A percentile compares a stretch with the other conserved stretches of the same genome.
These are phyloP conservation scores for Ferrisia virgata DNA, from an alignment of 2,888 invertebrate species.

Conservation along the genomic window DNA sequence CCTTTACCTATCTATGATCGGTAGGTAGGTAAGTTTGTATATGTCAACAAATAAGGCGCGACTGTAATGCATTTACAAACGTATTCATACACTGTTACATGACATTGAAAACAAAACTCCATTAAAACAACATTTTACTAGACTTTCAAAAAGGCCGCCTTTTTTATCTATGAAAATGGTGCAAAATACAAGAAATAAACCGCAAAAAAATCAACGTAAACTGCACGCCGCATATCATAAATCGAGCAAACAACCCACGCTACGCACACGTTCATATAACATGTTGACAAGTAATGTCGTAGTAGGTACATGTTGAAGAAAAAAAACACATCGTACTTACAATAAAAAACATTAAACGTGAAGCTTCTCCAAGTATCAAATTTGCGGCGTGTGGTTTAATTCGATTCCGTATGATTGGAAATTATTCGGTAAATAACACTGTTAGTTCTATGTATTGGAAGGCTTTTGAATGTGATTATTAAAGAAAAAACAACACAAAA, in stretches of 20 bases:
- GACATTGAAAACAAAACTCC: background rate
- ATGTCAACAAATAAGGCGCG: background rate
- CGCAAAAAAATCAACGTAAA: background rate
- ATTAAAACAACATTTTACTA: background rate
- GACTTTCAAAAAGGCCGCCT: background rate
- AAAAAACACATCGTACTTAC: background rate
- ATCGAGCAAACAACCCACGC: background rate
- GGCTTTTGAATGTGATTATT: background rate
- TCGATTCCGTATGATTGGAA: conserved; percentile 11
- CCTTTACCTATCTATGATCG: background rate
- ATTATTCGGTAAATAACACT: conserved; percentile 1
- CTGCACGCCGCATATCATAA: conserved; percentile 17
- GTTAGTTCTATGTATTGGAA: background rate
- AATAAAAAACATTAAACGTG: background rate
- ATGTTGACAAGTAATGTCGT: background rate
- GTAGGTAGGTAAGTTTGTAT: too few relatives aligned
- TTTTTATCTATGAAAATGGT: background rate
- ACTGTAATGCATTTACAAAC: background rate
- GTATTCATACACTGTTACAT: background rate
- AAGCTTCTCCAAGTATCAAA: background rate
- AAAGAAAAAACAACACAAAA: too few relatives aligned
- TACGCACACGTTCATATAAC: background rate
- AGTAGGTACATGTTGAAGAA: background rate
- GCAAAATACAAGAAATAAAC: background rate
- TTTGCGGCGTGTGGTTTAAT: conserved; percentile 10